Evolutionary conservation across 1,140 invertebrate genomes (phyloP), one percentile per base, ranked within the genome.

Genomic region (Cherax quadricarinatus): DNA sequence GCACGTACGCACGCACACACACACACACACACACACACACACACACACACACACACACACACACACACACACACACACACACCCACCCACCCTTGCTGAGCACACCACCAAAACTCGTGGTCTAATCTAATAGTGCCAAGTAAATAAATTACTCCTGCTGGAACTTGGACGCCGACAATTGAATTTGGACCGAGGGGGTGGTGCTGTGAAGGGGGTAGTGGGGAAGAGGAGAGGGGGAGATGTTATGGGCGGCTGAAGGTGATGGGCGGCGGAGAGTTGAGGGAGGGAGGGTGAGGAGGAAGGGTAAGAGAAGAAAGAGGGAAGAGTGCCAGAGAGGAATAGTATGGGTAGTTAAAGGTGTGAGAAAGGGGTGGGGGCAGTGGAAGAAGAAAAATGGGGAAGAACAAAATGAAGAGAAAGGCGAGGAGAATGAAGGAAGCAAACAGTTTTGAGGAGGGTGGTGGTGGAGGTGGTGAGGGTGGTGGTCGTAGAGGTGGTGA

Each of bases 141-240:
- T 90, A 90, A 90, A 90, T 90, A 90, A 90, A 90, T 90, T 90
- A 90, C 88, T 81, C 84, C 66, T 85, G 88, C 82, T 90, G 88
- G 88, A 90, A 90, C 88, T 90, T 90, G 88, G 88, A 90, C 88
- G 88, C 49, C 88, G 88, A 90, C 88, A 90, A 90, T 90, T 90
- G 88, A 90, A 90, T 90, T 90, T 90, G 88, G 88, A 89, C 80
- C 88, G 60, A 51, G 81, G 80, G 88, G 53, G 73, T 62, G 30
- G 30, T 62, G 80, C 16, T 30, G 81, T 49, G 48, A 51, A 75
- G 60, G 88, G 81, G 10, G 62, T 62, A 48, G 41, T 75, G 85
- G 85, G 70, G 62, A 41, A 48, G 48, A 18, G 48, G n/a, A 9
- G 49, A 60, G 14, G 60, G 14, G 84, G 5, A 3, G 16, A 9